Base-by-base conservation (phyloP, 2,797 vertebrate genomes). In the Columba guinea region DNA sequence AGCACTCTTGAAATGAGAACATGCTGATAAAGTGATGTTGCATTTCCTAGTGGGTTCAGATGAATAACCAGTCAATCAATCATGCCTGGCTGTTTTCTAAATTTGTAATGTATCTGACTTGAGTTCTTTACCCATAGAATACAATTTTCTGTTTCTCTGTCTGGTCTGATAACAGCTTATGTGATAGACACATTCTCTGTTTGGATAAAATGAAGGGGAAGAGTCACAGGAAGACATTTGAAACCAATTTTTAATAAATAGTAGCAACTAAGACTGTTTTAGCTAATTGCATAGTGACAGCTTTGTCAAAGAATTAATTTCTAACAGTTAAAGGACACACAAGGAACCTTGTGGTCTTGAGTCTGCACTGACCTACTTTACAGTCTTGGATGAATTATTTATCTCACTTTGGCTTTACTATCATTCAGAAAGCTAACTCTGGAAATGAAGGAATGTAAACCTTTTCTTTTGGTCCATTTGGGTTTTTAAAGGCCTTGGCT, bases 31-130 rank as follows among this genome's bases (percentile, higher is more conserved):
- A 88, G 48, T 11, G 32, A 90, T 89, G 68, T 48, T 85, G 73
- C 83, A 90, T 93, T 97, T 96, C 89, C 87, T 94, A 56, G 69
- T 67, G 59, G 67, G 44, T 81, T 94, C 87, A 90, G 76, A 81
- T 73, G 76, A 93, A 81, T 88, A 94, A 88, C 85, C 69, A 94
- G 82, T 91, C 91, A 96, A 75, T 93, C 91, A 93, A 60, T 96
- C 89, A 88, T 79, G 63, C 63, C 75, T 80, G 41, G 48, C 49
- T 83, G 56, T 91, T 95, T 94, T 86, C 85, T 93, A 79, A 90
- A 73, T 93, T 93, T 95, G 74, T 73, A 56, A 90, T 41, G 32
- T 82, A 46, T 88, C 79, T 90, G 51, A 63, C 76, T 92, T 46
- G 73, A 93, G 44, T 69, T 70, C 23, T 92, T 84, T 93, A 82